Conservation (phyloP, 1,140 invertebrate species). For the Lucilia cuprina region DNA sequence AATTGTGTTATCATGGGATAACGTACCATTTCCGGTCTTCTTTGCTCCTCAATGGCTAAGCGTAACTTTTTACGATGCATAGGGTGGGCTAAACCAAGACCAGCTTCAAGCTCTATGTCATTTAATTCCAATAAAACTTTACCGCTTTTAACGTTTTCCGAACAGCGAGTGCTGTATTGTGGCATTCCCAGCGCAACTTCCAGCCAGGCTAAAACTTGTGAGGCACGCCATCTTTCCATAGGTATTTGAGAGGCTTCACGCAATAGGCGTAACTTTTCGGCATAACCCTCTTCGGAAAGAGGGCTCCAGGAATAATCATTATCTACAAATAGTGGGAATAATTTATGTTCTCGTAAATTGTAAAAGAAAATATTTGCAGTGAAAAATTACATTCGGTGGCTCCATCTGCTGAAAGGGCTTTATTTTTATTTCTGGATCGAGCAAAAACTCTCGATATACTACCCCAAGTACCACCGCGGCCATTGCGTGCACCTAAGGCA, state of each 20-base stretch:
- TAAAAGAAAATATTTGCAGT: not conserved
- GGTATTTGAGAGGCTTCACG: slow-evolving; percentile 86
- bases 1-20: slow-evolving; percentile 87
- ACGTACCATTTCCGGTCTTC: slow-evolving; percentile 82
- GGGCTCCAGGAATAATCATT: slow-evolving; percentile 73
- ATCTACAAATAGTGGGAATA: slow-evolving; percentile 35
- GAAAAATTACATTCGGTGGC: slow-evolving; percentile 59
- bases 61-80: slow-evolving; percentile 92
- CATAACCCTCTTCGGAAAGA: slow-evolving; percentile 82
- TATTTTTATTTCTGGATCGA: slow-evolving; percentile 80
- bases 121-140: slow-evolving; percentile 91
- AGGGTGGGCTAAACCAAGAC: slow-evolving; percentile 85
- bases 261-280: slow-evolving; percentile 80
- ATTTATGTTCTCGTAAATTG: not conserved
- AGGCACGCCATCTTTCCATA: slow-evolving; percentile 91
- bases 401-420: slow-evolving; percentile 64
- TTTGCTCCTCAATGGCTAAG: slow-evolving; percentile 91
- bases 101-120: slow-evolving; percentile 86
- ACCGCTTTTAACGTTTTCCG: slow-evolving; percentile 93
- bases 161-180: slow-evolving; percentile 86
- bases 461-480: slow-evolving; percentile 74
- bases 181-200: slow-evolving; percentile 93
- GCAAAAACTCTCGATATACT: slow-evolving; percentile 87
- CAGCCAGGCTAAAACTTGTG: slow-evolving; percentile 91
- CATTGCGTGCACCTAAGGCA: slow-evolving; percentile 63